phyloP scores from a whole-genome alignment of 1,140 invertebrate genomes.

The Pogonomyrmex californicus region DNA sequence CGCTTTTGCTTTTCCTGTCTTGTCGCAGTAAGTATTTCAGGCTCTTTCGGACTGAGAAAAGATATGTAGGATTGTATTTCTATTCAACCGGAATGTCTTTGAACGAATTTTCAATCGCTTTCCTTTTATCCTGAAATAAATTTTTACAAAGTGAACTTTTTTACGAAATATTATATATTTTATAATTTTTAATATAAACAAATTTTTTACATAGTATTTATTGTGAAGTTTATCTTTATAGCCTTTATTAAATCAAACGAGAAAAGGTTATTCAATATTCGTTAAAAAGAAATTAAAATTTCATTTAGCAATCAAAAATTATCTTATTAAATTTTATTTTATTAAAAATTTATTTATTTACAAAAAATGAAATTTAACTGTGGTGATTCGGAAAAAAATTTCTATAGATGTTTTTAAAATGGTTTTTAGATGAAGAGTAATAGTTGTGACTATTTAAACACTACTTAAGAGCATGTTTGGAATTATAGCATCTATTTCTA shows the following conservation, averaged over 20 bases:
- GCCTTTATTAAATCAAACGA: neutral
- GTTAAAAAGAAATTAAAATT: neutral
- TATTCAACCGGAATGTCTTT: neutral
- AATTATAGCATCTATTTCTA: neutral
- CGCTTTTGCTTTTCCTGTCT: constrained; percentile 4
- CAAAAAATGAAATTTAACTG: neutral
- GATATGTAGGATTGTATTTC: constrained; percentile 25
- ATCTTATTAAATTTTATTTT: neutral
- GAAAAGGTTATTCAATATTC: neutral
- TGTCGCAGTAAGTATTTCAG: constrained; percentile 6
- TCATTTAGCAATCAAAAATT: neutral
- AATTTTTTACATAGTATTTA: neutral
- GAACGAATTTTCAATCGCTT: neutral
- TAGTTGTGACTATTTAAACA: no score
- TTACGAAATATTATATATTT: neutral
- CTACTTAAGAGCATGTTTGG: neutral
- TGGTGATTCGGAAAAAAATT: neutral
- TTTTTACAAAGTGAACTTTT: neutral
- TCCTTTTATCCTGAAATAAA: neutral
- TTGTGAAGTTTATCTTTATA: neutral
- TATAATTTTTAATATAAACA: neutral
- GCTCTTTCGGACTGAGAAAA: neutral
- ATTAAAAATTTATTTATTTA: no score
- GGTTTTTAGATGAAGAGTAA: no score
- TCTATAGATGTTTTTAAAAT: neutral